phyloP scores from a whole-genome alignment of 1,140 invertebrate genomes.

The Drosophila mayri region DNA sequence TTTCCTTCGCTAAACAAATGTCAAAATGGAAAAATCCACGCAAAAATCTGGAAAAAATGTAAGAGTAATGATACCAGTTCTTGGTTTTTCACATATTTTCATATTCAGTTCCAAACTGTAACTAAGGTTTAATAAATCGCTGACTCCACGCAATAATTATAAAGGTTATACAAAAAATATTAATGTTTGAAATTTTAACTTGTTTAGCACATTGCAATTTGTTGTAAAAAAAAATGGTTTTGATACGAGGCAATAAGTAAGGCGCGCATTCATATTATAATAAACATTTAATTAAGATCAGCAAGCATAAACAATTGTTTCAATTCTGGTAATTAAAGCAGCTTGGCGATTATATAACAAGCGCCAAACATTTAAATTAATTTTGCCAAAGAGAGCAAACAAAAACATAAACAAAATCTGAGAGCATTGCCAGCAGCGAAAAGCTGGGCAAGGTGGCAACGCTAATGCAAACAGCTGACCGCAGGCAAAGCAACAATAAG shows the following conservation, averaged over 20 bases:
- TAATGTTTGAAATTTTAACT: constrained; percentile 79
- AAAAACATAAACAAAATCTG: constrained; percentile 28
- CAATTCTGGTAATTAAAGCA: constrained; percentile 1
- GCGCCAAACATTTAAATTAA: constrained; percentile 28
- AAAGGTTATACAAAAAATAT: constrained; percentile 57
- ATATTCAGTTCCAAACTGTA: constrained; percentile 75
- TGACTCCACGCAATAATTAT: constrained; percentile 68
- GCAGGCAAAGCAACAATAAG: constrained; percentile 15
- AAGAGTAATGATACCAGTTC: constrained; percentile 42
- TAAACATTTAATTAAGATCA: constrained; percentile 52
- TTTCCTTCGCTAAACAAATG: constrained; percentile 55
- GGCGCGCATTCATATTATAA: constrained; percentile 60
- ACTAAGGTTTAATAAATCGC: constrained; percentile 67
- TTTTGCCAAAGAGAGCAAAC: constrained; percentile 13
- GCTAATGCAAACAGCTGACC: constrained; percentile 37
- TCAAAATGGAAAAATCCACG: constrained; percentile 8
- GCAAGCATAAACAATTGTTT: constrained; percentile 24
- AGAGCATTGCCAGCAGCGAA: constrained; percentile 16
- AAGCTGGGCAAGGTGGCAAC: constrained; percentile 29
- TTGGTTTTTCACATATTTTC: constrained; percentile 58
- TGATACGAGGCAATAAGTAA: constrained; percentile 73
- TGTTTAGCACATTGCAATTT: constrained; percentile 77
- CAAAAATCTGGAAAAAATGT: constrained; percentile 10
- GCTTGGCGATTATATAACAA: constrained; percentile 28
- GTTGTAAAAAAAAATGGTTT: constrained; percentile 70